Percentiles rank a stretch among this genome's conserved stretches.
Evolutionary conservation across 1,140 invertebrate genomes (phyloP).

Genomic region (Diachasma alloeum): DNA sequence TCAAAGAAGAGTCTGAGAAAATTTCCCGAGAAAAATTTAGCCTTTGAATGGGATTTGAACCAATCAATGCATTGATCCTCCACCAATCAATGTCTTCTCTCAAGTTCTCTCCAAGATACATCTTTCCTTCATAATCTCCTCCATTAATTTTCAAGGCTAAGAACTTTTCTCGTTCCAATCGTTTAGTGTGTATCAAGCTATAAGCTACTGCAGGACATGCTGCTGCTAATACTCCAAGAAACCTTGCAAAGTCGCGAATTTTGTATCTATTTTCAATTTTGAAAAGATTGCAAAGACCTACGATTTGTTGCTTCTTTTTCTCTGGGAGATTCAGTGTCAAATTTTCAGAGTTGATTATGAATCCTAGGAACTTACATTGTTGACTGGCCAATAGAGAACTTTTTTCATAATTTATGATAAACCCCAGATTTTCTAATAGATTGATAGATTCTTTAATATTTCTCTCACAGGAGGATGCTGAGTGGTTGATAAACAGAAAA

Average conservation of each 20-base stretch:
- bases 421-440: neutral
- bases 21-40: slow-evolving; percentile 14
- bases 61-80: neutral
- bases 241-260: slow-evolving; percentile 23
- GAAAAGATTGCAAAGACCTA: neutral
- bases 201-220: slow-evolving; percentile 28
- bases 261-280: neutral
- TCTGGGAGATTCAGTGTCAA: neutral
- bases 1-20: too few relatives aligned
- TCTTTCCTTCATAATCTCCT: slow-evolving; percentile 15
- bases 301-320: neutral
- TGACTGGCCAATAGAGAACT: neutral
- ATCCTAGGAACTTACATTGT: neutral
- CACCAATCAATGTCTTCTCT: slow-evolving; percentile 25
- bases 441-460: neutral
- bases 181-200: slow-evolving; percentile 20
- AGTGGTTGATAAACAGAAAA: slow-evolving; percentile 5
- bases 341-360: neutral
- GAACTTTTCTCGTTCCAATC: slow-evolving; percentile 30
- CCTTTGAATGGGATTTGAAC: slow-evolving; percentile 15
- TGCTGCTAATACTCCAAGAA: too few relatives aligned
- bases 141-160: slow-evolving; percentile 24
- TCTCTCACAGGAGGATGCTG: neutral
- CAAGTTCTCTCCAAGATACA: slow-evolving; percentile 2
- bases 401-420: neutral